Evolutionary conservation across 2,888 invertebrate species (phyloP).

Genomic region (Synergus umbraculus): DNA sequence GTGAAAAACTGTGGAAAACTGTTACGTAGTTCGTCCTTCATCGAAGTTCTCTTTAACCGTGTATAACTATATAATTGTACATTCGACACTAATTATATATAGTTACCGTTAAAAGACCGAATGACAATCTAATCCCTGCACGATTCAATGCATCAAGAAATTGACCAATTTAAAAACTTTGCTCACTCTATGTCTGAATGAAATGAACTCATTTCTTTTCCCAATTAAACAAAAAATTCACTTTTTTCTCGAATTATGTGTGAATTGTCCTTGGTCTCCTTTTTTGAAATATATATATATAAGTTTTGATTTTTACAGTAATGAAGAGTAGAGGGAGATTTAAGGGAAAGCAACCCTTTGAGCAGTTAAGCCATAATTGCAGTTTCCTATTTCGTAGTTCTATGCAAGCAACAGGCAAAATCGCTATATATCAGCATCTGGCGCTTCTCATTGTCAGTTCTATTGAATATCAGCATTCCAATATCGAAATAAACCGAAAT

Average conservation of each 20-base stretch:
- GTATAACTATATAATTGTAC: no score
- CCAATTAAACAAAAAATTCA: background rate
- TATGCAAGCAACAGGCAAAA: slow-evolving; percentile 2
- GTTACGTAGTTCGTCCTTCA: no score
- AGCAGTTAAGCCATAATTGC: slow-evolving; percentile 11
- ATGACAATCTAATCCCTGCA: background rate
- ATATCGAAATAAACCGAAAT: background rate
- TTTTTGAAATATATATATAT: background rate
- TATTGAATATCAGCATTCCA: background rate
- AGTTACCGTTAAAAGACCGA: background rate
- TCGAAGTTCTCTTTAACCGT: no score
- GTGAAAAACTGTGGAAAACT: no score
- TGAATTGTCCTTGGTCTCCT: background rate
- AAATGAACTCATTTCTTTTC: background rate
- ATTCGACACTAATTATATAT: background rate
- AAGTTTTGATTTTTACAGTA: no score
- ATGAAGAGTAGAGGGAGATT: background rate
- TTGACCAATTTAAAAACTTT: slow-evolving; percentile 8
- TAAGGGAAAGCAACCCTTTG: slow-evolving; percentile 8
- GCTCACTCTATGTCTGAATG: slow-evolving; percentile 8
- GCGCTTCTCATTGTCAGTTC: background rate
- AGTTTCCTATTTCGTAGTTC: slow-evolving; percentile 29
- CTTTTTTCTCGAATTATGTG: background rate
- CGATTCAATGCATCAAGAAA: slow-evolving; percentile 13
- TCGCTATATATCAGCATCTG: background rate